Evolutionary conservation across 2,888 invertebrate species (phyloP), one percentile per base, ranked within the genome.

Genomic region (Hybos culiciformis): DNA sequence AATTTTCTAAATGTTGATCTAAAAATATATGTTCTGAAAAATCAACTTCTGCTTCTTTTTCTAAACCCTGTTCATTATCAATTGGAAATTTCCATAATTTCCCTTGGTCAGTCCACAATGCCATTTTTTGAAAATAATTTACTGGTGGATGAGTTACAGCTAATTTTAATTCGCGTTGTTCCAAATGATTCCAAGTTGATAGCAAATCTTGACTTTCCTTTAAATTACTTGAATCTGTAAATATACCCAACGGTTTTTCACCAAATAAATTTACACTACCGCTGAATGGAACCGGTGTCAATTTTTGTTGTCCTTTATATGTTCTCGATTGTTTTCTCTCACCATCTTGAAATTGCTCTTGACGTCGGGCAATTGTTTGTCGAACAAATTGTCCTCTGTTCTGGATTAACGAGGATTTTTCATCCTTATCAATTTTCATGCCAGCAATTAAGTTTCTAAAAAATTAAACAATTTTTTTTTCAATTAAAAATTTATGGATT

Each of bases 31-130:
- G 98, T 51, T 97, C 92, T 1, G 90, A 79, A 63, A 98, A 98
- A 52, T 85, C 81, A 0, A 78, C 78, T 12, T 74, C 68, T 48
- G 77, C 74, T 51, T 79, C 77, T 42, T 77, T 77, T 48, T 67
- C 67, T 57, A 83, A 60, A 41, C 80, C 94, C 73, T 88, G 85
- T 67, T 98, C 97, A 70, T 98, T 98, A 63, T 98, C 75, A 48
- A 98, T 91, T 2, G 98, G 98, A 62, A 94, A 98, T 51, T 81
- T 78, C 97, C 97, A 98, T 12, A 96, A 64, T 67, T 92, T 94
- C 33, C 91, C 92, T 62, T 91, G 80, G 43, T 91, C 79, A 0
- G 97, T 97, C 94, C 93, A 94, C 41, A 77, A 61, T 37, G 87
- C 83, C 80, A 93, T 82, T 67, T 97, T 90, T 63, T 97, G 84